Evolutionary conservation across 2,113 vertebrate genomes (phyloP), one percentile per base, ranked within the genome.

Genomic region (Urocolius indicus): DNA sequence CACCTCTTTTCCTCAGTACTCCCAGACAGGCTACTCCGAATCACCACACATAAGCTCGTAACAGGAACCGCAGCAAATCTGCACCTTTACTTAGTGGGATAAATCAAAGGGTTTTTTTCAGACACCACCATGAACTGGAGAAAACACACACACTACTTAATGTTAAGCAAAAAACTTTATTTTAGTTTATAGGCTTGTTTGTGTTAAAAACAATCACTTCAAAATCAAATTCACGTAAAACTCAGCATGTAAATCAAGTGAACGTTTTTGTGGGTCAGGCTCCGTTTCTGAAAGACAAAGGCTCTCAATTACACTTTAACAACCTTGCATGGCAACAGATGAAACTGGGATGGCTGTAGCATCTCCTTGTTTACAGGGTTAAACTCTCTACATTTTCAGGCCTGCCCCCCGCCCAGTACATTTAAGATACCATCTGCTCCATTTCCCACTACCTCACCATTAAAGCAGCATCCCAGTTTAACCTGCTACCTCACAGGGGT

Each of bases 91-190:
- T 66, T n/a, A 11, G 3, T 3, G 19, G 81, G 10, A 17, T 26
- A 83, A 68, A 79, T 15, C 26, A 43, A 9, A 16, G 15, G 2
- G 1, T 24, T 32, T 46, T 52, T 49, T 52, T 3, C 34, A 78
- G 36, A 30, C 7, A 34, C 18, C 23, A 58, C 11, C 9, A 11
- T 5, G 4, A 51, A 73, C 0, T n/a, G 5, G 21, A 2, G 12
- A 14, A 29, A 45, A 49, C 62, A 55, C 34, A 26, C 0, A 3
- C 41, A 92, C 49, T 46, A 54, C 51, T 51, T 34, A 23, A 26
- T 75, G 90, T 86, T 92, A 85, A 87, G 92, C 67, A 94, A 94
- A 94, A 89, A 95, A 87, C 83, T 97, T 98, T 97, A 98, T 97
- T 97, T 97, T 82, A 93, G 86, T 84, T 95, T 86, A 92, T 82